Evolutionary conservation across 2,113 vertebrate species (phyloP), one percentile per base, ranked within the genome.

Genomic region (Plotosus lineatus): DNA sequence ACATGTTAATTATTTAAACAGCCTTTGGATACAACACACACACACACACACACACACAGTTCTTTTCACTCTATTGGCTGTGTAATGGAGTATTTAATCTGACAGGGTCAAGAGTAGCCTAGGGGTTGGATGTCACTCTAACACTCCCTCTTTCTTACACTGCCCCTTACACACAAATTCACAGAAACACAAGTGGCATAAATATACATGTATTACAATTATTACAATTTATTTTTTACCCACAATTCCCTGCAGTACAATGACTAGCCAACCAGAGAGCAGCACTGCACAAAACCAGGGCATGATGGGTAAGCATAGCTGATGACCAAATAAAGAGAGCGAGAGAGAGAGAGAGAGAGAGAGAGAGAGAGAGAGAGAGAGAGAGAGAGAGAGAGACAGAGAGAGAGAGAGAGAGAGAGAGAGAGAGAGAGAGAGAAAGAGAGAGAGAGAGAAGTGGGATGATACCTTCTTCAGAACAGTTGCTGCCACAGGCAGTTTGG

Each of bases 401-500:
- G 78, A 75, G 31, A 33, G 48, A 15, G 61, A 58, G 68, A 82
- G 75, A 88, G 75, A 82, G 71, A 68, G 75, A 78, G 53, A 75
- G 51, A 42, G 58, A 48, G 21, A 19, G 44, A 72, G 69, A 66
- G 44, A 0, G 58, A 48, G 21, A 19, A 40, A 72, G 69, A 66
- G 44, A 0, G 21, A 65, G 44, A 78, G 79, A 48, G 77, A 78
- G 61, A 81, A 50, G 78, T 85, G 88, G 89, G 92, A 94, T 38
- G 95, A 95, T 99, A 99, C 97, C 97, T 99, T 99, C 96, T 93
- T 96, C 95, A 92, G 97, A 97, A 95, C 97, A 98, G 96, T 98
- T 99, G 94, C 95, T 96, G 96, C 94, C 94, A 95, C 97, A 98
- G 96, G 96, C 93, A 93, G 93, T 96, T 94, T 97, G 97, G 92